These are phyloP conservation scores for Acanthopleura granulata DNA, from an alignment of 2,888 invertebrate genomes.

Conservation along the genomic window DNA sequence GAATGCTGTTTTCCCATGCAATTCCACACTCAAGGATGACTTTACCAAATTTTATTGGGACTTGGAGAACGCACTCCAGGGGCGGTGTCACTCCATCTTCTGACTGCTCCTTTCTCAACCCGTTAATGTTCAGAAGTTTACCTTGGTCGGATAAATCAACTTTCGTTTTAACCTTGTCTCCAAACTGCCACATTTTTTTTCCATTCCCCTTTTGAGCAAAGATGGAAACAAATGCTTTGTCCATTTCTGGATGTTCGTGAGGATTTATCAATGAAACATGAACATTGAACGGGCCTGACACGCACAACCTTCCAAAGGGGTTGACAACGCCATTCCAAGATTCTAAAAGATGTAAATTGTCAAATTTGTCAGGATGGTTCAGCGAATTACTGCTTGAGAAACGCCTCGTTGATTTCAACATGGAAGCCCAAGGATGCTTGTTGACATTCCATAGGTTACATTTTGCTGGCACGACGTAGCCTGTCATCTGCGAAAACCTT, in stretches of 20 bases:
- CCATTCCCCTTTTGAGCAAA: background rate
- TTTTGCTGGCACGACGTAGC: too few relatives aligned
- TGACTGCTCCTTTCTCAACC: background rate
- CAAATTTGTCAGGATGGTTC: background rate
- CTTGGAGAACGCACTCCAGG: constrained; percentile 4
- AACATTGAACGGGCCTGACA: background rate
- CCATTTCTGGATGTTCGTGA: constrained; percentile 1
- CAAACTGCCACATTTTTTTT: background rate
- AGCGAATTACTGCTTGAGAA: too few relatives aligned
- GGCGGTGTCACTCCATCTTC: background rate
- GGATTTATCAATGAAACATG: background rate
- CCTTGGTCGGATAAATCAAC: background rate
- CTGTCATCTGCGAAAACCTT: too few relatives aligned
- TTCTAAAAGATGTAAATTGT: background rate
- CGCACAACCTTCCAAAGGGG: background rate
- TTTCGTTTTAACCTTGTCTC: background rate
- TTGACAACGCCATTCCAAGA: constrained; percentile 7
- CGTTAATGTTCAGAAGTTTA: background rate
- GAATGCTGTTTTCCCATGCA: background rate
- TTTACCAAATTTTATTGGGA: constrained; percentile 15
- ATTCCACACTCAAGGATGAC: background rate
- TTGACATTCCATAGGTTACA: too few relatives aligned
- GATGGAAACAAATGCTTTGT: background rate
- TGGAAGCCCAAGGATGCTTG: too few relatives aligned
- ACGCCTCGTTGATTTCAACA: too few relatives aligned